Evolutionary conservation across 92 coral and sea anemone species (phyloP), one percentile per base, ranked within the genome.

Genomic region (Phenganax marumi): DNA sequence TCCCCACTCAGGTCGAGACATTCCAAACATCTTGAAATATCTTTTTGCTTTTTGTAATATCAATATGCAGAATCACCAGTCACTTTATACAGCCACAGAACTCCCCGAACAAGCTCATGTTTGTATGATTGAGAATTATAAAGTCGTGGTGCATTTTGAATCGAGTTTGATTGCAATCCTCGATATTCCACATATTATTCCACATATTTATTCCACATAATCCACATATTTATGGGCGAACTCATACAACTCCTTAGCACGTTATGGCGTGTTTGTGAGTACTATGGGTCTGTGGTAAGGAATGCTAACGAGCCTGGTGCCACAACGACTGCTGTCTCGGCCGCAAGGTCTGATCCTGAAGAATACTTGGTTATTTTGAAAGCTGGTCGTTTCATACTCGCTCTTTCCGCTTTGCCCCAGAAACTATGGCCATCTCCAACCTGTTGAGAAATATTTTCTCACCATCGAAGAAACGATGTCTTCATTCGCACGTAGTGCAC

Each of bases 271-370:
- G 6, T 33, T 54, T 39, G 63, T 14, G 63, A 14, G 21, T 56
- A 56, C n/a, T 14, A 8, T 14, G 63, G 63, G 17, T 14, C 3
- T 19, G 63, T 56, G 19, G 19, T 74, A 47, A 62, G 79, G 63
- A 84, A 89, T 10, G 90, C 90, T 19, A 87, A 82, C 18, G 90
- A 79, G 11, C 83, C 75, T 14, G 90, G 88, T 7, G 90, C 87
- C 17, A 83, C 51, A 2, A 90, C 90, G 13, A 90, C 92, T 17
- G 92, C 92, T 6, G 92, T 87, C 70, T 89, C 88, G 11, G 92
- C 90, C 19, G 92, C 92, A 52, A 89, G 86, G 21, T 89, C 92
- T 3, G 78, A 73, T 9, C 78, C 56, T 17, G 78, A 53, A 13
- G 22, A 25, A 12, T 26, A 12, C 16, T 17, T 4, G 24, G 63